Evolutionary conservation across 1,140 invertebrate species (phyloP).

Genomic region (Eupristina koningsbergeri): DNA sequence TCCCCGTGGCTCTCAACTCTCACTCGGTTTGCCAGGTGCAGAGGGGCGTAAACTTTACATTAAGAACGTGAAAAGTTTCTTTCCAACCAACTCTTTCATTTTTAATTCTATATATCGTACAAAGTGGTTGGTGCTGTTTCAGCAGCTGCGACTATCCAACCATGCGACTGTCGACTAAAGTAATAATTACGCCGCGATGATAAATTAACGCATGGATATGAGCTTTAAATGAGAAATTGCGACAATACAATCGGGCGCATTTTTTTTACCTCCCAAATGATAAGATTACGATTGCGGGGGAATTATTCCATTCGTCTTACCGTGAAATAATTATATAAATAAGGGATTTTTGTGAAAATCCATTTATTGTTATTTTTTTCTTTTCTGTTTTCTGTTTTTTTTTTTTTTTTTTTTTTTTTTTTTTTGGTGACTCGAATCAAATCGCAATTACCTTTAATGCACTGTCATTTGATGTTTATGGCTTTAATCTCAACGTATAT

Average conservation of each 20-base stretch:
- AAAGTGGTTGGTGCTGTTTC: no score
- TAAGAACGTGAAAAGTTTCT: background rate
- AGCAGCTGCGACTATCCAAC: no score
- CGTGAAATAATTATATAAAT: background rate
- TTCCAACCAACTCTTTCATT: no score
- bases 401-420: no score
- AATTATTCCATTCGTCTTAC: background rate
- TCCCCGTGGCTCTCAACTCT: conserved; percentile 43
- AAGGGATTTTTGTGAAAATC: background rate
- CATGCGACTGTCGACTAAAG: no score
- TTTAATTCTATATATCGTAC: no score
- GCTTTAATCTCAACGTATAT: conserved; percentile 16
- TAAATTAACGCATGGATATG: background rate
- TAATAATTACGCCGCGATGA: background rate
- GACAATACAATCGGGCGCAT: background rate
- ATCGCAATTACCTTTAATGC: background rate
- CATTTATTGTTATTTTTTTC: background rate
- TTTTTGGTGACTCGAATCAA: no score
- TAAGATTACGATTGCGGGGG: background rate
- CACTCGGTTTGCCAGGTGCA: background rate
- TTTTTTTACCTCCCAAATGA: no score
- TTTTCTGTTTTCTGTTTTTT: no score
- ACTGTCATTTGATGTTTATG: background rate
- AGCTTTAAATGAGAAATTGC: background rate
- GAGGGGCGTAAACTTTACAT: background rate